These are phyloP conservation scores for Agraylea sexmaculata DNA, from an alignment of 1,140 invertebrate species.

Conservation along the genomic window DNA sequence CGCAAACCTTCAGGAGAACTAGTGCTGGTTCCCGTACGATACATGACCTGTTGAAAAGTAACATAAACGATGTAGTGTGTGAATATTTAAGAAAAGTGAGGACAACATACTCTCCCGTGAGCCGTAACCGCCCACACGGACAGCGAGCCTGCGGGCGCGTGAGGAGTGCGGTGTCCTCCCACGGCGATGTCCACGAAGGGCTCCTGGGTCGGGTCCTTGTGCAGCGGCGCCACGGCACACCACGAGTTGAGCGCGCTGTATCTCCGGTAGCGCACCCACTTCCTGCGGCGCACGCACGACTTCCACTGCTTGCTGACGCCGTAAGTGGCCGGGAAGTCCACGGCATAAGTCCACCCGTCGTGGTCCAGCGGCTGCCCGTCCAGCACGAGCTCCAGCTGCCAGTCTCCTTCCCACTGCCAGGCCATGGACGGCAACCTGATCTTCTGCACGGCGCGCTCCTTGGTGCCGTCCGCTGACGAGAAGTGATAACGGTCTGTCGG, in stretches of 20 bases:
- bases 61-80: constrained; percentile 10
- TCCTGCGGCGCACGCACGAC: constrained; percentile 77
- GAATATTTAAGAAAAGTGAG: too few relatives aligned
- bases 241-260: constrained; percentile 84
- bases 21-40: constrained; percentile 62
- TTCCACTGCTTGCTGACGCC: constrained; percentile 76
- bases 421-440: constrained; percentile 80
- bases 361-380: constrained; percentile 77
- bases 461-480: constrained; percentile 70
- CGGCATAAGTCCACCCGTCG: constrained; percentile 90
- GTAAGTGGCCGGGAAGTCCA: constrained; percentile 84
- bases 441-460: constrained; percentile 62
- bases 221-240: constrained; percentile 78
- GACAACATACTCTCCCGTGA: constrained; percentile 56
- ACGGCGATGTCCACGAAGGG: constrained; percentile 68
- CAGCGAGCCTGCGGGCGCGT: constrained; percentile 56
- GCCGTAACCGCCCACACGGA: constrained; percentile 86
- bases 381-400: constrained; percentile 78
- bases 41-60: constrained; percentile 60
- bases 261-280: constrained; percentile 76
- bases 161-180: constrained; percentile 70
- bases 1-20: constrained; percentile 71
- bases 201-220: constrained; percentile 75
- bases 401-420: constrained; percentile 90
- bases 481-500: constrained; percentile 79